phyloP scores from a whole-genome alignment of 2,888 invertebrate species.

The Ichneumoninae sp. region DNA sequence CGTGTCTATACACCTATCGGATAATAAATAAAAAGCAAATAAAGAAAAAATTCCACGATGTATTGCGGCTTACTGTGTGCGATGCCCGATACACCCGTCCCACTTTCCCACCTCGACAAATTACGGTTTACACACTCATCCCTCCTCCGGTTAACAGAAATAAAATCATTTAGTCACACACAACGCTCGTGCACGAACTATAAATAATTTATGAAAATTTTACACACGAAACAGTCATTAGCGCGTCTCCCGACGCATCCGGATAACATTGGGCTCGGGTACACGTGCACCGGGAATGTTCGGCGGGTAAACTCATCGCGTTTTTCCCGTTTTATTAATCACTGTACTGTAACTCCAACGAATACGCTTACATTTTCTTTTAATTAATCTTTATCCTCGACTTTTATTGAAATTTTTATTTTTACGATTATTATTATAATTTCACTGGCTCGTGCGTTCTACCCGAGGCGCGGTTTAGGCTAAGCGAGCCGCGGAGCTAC shows the following conservation, averaged over 20 bases:
- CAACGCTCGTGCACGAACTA: neutral
- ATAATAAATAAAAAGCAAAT: neutral
- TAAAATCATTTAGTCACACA: neutral
- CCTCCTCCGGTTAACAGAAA: no score
- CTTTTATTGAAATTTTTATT: neutral
- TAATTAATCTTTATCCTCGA: no score
- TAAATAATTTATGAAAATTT: neutral
- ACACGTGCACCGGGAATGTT: neutral
- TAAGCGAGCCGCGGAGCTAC: constrained; percentile 37
- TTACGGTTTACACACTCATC: neutral
- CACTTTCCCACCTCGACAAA: neutral
- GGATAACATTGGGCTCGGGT: neutral
- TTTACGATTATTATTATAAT: neutral
- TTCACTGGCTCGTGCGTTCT: neutral
- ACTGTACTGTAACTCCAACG: no score
- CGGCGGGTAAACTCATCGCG: neutral
- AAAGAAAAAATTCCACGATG: constrained; percentile 16
- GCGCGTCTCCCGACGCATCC: neutral
- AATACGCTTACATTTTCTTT: no score
- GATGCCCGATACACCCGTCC: neutral
- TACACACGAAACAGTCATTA: neutral
- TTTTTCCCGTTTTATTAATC: neutral
- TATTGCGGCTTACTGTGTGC: neutral
- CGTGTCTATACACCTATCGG: no score
- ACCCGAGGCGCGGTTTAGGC: constrained; percentile 25